These are phyloP conservation scores for Eledone cirrhosa DNA, from an alignment of 2,888 invertebrate species.

Conservation along the genomic window DNA sequence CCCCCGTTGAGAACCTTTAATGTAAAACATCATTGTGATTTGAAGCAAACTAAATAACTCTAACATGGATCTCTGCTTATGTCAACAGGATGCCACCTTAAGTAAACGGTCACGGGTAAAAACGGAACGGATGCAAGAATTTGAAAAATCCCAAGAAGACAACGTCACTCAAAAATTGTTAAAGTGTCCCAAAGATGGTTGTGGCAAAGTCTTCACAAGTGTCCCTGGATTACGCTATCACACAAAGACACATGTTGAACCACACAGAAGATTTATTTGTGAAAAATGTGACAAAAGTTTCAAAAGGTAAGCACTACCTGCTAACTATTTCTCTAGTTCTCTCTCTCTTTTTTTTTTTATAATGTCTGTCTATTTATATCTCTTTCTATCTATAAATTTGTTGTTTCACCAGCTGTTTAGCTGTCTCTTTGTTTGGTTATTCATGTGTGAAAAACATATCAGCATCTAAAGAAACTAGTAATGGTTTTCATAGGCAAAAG, in stretches of 20 bases:
- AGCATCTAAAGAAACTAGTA: too few relatives aligned
- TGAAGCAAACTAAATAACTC: too few relatives aligned
- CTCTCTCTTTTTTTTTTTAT: conserved; percentile 30
- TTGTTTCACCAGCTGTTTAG: too few relatives aligned
- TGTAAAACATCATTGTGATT: too few relatives aligned
- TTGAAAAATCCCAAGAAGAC: conserved; percentile 48
- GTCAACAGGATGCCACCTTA: conserved; percentile 38
- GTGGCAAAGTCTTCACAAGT: conserved; percentile 57
- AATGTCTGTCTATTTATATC: too few relatives aligned
- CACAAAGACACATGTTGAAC: conserved; percentile 46
- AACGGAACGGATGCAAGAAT: conserved; percentile 62
- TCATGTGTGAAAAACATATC: too few relatives aligned
- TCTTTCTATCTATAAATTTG: too few relatives aligned
- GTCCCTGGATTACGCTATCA: conserved; percentile 61
- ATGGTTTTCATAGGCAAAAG: too few relatives aligned
- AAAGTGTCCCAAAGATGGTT: conserved; percentile 49
- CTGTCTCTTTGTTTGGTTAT: too few relatives aligned
- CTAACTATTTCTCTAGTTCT: background rate
- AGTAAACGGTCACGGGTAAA: conserved; percentile 55
- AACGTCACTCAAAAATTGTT: conserved; percentile 46
- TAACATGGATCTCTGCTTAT: too few relatives aligned
- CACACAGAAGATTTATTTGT: conserved; percentile 51
- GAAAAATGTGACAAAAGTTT: conserved; percentile 54
- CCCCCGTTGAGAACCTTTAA: too few relatives aligned
- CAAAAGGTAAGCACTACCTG: conserved; percentile 55